Evolutionary conservation across 2,797 vertebrate species (phyloP).

Genomic region (Tiaroga cobitis): DNA sequence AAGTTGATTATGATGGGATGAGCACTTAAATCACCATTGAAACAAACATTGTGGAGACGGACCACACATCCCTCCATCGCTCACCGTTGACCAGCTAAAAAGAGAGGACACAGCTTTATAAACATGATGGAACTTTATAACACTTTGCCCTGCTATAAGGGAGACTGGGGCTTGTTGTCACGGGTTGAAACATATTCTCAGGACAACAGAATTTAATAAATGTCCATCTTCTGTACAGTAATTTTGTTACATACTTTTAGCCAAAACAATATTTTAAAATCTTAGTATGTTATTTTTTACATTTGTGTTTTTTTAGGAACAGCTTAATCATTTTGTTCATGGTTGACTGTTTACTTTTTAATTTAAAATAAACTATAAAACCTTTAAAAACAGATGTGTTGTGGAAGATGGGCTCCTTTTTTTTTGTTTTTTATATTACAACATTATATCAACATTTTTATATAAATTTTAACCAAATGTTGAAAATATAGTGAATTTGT

Average conservation of each 20-base stretch:
- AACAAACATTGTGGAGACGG: constrained; percentile 34
- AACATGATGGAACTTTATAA: background rate
- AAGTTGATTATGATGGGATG: constrained; percentile 52
- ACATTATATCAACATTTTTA: too few relatives aligned
- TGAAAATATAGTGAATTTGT: too few relatives aligned
- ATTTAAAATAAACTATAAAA: background rate
- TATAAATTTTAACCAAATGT: too few relatives aligned
- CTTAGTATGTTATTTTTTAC: background rate
- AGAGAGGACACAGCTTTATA: background rate
- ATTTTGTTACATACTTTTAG: background rate
- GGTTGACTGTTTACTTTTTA: background rate
- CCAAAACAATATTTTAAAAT: background rate
- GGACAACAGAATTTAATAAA: background rate
- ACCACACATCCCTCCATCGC: constrained; percentile 49
- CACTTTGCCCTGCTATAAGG: background rate
- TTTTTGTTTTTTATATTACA: too few relatives aligned
- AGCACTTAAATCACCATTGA: constrained; percentile 37
- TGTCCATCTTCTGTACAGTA: background rate
- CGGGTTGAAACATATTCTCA: background rate
- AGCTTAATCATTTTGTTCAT: background rate
- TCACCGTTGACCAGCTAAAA: background rate
- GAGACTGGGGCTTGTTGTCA: background rate
- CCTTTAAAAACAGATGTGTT: background rate
- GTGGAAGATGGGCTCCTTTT: background rate
- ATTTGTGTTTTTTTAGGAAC: background rate